Conservation (phyloP, 2,797 vertebrate genomes). For the Moxostoma hubbsi region DNA sequence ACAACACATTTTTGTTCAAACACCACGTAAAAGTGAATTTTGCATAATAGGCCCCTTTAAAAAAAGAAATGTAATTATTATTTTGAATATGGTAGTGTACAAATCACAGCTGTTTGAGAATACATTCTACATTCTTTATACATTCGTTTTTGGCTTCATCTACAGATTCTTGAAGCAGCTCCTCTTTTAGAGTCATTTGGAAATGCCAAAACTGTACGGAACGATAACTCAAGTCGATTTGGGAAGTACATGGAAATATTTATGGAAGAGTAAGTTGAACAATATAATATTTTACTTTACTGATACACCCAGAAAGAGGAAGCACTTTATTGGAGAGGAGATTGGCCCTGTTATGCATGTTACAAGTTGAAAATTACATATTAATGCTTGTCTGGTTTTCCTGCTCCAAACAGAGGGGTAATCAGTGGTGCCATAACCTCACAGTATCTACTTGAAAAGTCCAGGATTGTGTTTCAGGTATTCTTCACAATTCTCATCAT, state of each 20-base stretch:
- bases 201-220: constrained; percentile 98
- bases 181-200: constrained; percentile 98
- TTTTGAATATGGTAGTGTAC: neutral
- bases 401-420: constrained; percentile 77
- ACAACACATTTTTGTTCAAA: too few species aligned
- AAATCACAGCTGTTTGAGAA: neutral
- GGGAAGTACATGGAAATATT: constrained; percentile 98
- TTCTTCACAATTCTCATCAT: neutral
- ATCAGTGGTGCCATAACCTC: constrained; percentile 99
- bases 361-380: constrained; percentile 18
- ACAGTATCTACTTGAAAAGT: constrained; percentile 98
- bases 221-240: constrained; percentile 98
- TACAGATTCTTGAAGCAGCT: constrained; percentile 94
- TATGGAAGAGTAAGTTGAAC: constrained; percentile 90
- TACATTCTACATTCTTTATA: neutral
- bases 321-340: constrained; percentile 4
- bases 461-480: constrained; percentile 98
- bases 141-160: constrained; percentile 1
- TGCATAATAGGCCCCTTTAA: too few species aligned
- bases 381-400: constrained; percentile 36
- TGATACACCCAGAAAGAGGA: constrained; percentile 9
- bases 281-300: constrained; percentile 14
- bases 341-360: constrained; percentile 14
- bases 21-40: too few species aligned
- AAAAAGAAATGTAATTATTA: neutral